Evolutionary conservation across 2,888 invertebrate species (phyloP).

Genomic region (Pandemis cinnamomeana): DNA sequence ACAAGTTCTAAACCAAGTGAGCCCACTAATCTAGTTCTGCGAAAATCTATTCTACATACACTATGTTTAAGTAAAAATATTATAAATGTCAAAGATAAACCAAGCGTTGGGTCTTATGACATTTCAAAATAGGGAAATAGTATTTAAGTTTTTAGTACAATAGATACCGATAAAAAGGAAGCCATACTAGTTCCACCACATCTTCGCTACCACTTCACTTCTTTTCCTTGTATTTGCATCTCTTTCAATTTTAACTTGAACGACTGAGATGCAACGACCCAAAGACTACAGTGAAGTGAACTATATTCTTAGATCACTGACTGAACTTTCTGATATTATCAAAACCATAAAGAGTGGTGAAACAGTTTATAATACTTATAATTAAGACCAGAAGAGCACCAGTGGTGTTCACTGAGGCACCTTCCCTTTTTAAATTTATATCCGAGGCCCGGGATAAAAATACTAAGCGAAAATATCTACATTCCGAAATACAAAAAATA

Average conservation of each 20-base stretch:
- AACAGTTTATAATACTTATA: constrained; percentile 50
- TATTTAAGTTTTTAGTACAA: constrained; percentile 43
- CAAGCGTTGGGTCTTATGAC: constrained; percentile 30
- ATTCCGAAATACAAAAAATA: constrained; percentile 14
- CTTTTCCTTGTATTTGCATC: not conserved
- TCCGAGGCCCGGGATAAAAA: constrained; percentile 21
- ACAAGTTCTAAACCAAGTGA: constrained; percentile 19
- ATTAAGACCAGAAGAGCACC: constrained; percentile 59
- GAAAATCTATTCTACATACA: constrained; percentile 22
- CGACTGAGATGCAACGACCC: not conserved
- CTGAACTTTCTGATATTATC: not conserved
- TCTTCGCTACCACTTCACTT: not conserved
- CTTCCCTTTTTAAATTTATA: constrained; percentile 47
- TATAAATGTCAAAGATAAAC: constrained; percentile 21
- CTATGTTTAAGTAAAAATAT: constrained; percentile 26
- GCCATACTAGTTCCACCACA: constrained; percentile 41
- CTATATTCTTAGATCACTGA: not conserved
- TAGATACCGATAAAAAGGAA: constrained; percentile 56
- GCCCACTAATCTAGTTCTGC: constrained; percentile 17
- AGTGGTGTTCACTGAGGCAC: constrained; percentile 69
- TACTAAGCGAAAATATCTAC: constrained; percentile 22
- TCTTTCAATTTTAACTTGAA: not conserved
- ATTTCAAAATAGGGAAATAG: not conserved
- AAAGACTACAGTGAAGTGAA: not conserved
- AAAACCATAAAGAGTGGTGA: constrained; percentile 4